Evolutionary conservation across 2,113 vertebrate genomes (phyloP).

Genomic region (Lota lota): DNA sequence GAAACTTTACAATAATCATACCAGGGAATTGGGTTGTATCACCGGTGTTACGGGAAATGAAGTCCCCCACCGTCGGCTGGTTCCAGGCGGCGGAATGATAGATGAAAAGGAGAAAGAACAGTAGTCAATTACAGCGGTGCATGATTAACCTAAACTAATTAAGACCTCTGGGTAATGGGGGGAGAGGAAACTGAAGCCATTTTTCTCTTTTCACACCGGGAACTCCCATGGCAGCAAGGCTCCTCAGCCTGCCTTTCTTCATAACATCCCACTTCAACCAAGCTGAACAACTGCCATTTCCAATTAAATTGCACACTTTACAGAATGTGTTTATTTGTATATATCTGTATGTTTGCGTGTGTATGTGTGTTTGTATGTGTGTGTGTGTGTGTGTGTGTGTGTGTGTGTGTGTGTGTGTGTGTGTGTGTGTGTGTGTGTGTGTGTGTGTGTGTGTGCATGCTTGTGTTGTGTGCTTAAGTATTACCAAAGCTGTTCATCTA

Average conservation of each 20-base stretch:
- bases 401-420: too few species aligned
- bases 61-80: slow-evolving; percentile 56
- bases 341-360: not conserved
- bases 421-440: not conserved
- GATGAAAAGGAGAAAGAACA: slow-evolving; percentile 72
- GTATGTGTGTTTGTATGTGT: not conserved
- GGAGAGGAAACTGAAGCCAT: slow-evolving; percentile 53
- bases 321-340: not conserved
- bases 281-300: slow-evolving; percentile 48
- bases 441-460: not conserved
- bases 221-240: slow-evolving; percentile 60
- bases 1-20: slow-evolving; percentile 45
- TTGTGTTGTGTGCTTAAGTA: too few species aligned
- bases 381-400: slow-evolving; percentile 1
- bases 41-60: slow-evolving; percentile 55
- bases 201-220: slow-evolving; percentile 44
- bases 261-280: slow-evolving; percentile 50
- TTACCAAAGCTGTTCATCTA: too few species aligned
- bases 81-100: slow-evolving; percentile 64
- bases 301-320: not conserved
- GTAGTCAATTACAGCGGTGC: slow-evolving; percentile 69
- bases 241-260: slow-evolving; percentile 57
- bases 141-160: slow-evolving; percentile 79
- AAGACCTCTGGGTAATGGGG: slow-evolving; percentile 75
- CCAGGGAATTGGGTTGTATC: slow-evolving; percentile 54